phyloP scores from a whole-genome alignment of 2,797 vertebrate genomes.

The Acanthurus lineatus region DNA sequence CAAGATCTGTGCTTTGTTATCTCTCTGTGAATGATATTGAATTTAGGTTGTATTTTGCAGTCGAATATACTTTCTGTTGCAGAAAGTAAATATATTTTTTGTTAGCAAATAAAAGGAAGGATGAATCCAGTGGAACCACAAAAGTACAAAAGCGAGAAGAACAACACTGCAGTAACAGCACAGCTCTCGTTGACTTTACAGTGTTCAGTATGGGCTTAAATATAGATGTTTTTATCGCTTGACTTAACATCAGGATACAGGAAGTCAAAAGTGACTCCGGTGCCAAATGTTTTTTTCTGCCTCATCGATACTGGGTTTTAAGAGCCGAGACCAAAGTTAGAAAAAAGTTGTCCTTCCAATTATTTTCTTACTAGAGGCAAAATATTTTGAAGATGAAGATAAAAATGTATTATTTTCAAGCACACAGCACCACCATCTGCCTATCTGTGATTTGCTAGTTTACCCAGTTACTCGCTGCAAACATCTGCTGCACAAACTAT shows the following conservation, averaged over 20 bases:
- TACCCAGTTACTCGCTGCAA: constrained; percentile 10
- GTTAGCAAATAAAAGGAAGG: constrained; percentile 9
- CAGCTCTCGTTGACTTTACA: neutral
- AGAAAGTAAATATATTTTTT: constrained; percentile 27
- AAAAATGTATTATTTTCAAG: constrained; percentile 4
- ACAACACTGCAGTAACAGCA: neutral
- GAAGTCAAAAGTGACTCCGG: neutral
- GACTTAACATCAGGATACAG: neutral
- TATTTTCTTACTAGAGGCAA: neutral
- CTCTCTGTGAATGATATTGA: constrained; percentile 34
- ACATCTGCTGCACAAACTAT: constrained; percentile 6
- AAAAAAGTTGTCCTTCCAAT: constrained; percentile 5
- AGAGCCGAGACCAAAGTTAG: neutral
- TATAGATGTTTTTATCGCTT: neutral
- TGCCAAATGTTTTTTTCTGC: too few species aligned
- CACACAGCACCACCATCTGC: neutral
- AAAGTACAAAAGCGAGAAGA: constrained; percentile 15
- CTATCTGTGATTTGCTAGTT: neutral
- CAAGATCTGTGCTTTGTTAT: constrained; percentile 43
- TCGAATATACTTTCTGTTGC: constrained; percentile 15
- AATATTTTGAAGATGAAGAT: constrained; percentile 3
- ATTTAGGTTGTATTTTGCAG: constrained; percentile 25
- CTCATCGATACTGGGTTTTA: neutral
- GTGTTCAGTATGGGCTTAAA: neutral
- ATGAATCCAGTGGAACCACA: constrained; percentile 18